Base-by-base conservation (phyloP, 2,888 invertebrate species). In the Synanthedon formicaeformis region DNA sequence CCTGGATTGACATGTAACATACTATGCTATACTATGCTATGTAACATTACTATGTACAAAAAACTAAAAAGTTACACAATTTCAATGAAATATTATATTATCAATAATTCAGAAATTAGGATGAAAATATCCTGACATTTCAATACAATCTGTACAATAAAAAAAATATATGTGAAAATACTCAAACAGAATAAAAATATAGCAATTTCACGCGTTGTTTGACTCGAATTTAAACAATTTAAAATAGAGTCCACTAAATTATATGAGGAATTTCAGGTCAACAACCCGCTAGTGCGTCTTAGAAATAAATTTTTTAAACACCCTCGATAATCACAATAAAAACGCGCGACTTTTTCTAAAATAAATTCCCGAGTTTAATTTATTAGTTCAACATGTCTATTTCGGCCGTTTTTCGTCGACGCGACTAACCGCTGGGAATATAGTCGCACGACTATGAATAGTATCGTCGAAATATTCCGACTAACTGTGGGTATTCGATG, bases 381-480 rank as follows among this genome's bases (percentile, higher is more conserved):
- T 84, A 85, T 83, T 68, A 69, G 68, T 73, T 71, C 68, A 66
- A 69, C 68, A 69, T 68, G 64, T 79, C 79, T 84, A 83, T 83
- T 84, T 83, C 72, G 68, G 75, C 69, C 61, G 62, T 69, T 74
- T 81, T 80, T 82, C 78, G 75, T 81, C 78, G 73, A 75, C 78
- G 34, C 34, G 34, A 60, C 62, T 60, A 60, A 63, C 63, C 64
- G 66, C 68, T 65, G 67, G 66, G 66, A 69, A 14, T 45, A 14
- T 13, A 45, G n/a, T 13, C 13, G 2, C 45, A 45, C 14, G 60
- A 68, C 81, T 82, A 78, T 81, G 82, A 81, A 83, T 83, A 84
- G 78, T 49, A 40, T 34, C 60, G 65, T 65, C 61, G 66, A 67
- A 65, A 64, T 67, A 68, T 67, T 64, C 66, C 65, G 58, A 61